Evolutionary conservation across 2,113 vertebrate species (phyloP).

Genomic region (Equus przewalskii): DNA sequence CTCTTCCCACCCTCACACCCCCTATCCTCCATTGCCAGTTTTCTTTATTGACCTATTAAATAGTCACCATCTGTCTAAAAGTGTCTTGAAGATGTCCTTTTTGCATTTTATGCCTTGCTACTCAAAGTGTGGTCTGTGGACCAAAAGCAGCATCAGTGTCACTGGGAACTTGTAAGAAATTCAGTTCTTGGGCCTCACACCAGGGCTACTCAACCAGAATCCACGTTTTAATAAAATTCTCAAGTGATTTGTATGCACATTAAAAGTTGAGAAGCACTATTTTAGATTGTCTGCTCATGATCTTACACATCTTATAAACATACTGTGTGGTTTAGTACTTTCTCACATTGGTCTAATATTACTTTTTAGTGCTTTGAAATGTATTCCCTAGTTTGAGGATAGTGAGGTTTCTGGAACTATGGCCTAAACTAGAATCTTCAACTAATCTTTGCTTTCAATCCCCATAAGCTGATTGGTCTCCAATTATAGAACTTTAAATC

Average conservation of each 20-base stretch:
- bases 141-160: not conserved
- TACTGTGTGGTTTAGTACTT: not conserved
- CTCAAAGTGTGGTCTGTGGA: not conserved
- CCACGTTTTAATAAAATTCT: not conserved
- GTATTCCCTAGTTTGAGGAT: not conserved
- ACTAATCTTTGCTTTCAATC: not conserved
- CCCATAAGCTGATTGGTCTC: not conserved
- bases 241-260: not conserved
- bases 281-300: not conserved
- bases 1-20: rapidly evolving
- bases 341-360: not conserved
- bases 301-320: not conserved
- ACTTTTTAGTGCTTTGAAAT: not conserved
- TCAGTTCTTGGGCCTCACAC: not conserved
- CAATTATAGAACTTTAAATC: not conserved
- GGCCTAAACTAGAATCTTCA: not conserved
- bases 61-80: not conserved
- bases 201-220: not conserved
- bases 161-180: not conserved
- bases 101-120: not conserved
- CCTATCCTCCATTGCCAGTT: not conserved
- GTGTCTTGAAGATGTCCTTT: not conserved
- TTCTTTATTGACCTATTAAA: not conserved
- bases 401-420: not conserved
- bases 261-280: not conserved